Evolutionary conservation across 2,888 invertebrate genomes (phyloP), one percentile per base, ranked within the genome.

Genomic region (Trachelus iudaicus): DNA sequence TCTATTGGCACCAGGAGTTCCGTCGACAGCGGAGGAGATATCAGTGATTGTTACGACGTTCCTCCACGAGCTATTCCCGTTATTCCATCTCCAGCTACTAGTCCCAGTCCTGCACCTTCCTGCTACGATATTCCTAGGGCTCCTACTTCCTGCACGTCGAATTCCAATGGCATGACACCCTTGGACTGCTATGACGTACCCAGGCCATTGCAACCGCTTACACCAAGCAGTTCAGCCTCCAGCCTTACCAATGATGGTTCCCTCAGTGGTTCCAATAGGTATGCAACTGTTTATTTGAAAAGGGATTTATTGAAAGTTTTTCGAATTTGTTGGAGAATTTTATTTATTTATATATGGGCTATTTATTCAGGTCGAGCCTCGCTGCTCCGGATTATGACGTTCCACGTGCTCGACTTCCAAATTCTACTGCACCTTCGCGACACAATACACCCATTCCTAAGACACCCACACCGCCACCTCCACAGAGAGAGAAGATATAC

Each of bases 351-450:
- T 23, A 9, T 56, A 0, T 23, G 9, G 56, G 2, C 3, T 23
- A 23, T 56, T 31, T 71, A 12, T 71, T 71, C 71, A 90, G 90
- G 81, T 93, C 93, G 37, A 93, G 93, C 79, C 85, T 93, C 82
- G 92, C 92, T 31, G 94, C 94, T 91, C 94, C 95, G 15, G 95
- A 95, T 86, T 96, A 96, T 90, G 96, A 96, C 88, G 93, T 95
- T 81, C 95, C 96, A 11, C 92, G 93, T 83, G 92, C 94, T 31
- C 89, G 92, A 87, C 89, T 89, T 83, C 87, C 88, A 79, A 84
- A 87, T 12, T 87, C 86, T 34, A 81, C 88, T 73, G 80, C 87
- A 77, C 82, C 89, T 78, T 88, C 89, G 68, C 87, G 89, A 76
- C 88, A 89, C 82, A 89, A 87, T 74, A 87, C 88, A 9, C 86